Percentiles rank a stretch among this genome's conserved stretches.
phyloP scores from a whole-genome alignment of 2,113 vertebrate species.

The Lepidothrix coronata region DNA sequence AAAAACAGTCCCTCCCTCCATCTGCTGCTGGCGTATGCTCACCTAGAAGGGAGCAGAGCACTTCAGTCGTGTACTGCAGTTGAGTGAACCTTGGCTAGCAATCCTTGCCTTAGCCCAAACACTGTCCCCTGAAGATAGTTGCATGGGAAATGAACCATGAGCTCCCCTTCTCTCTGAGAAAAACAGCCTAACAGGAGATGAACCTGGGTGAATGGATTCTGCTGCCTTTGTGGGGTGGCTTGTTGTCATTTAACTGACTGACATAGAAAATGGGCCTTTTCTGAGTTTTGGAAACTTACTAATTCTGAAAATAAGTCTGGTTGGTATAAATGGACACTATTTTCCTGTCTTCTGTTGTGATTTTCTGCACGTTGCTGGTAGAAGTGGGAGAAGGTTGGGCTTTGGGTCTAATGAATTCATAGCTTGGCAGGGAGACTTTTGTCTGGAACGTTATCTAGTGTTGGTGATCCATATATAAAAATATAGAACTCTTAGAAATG shows the following conservation, averaged over 20 bases:
- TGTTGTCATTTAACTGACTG: not conserved
- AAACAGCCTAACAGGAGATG: not conserved
- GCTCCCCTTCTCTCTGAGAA: not conserved
- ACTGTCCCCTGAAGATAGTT: not conserved
- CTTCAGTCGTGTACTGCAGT: not conserved
- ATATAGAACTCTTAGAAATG: not conserved
- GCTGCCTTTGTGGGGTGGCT: not conserved
- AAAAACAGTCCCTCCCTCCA: constrained; percentile 31
- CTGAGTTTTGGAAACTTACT: not conserved
- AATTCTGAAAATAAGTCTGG: not conserved
- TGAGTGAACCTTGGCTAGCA: not conserved
- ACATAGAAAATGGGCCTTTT: not conserved
- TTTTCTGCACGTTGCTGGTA: not conserved
- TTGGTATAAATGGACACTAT: not conserved
- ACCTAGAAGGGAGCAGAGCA: not conserved
- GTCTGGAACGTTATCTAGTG: not conserved
- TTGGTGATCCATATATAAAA: not conserved
- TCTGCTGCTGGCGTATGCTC: constrained; percentile 9
- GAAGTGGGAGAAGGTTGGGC: not conserved
- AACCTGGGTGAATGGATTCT: not conserved
- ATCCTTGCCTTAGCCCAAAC: not conserved
- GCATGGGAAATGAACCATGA: not conserved
- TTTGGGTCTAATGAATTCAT: not conserved
- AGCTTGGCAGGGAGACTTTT: not conserved
- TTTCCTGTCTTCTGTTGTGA: not conserved